phyloP scores from a whole-genome alignment of 2,888 invertebrate genomes.

The Drymonia ruficornis region DNA sequence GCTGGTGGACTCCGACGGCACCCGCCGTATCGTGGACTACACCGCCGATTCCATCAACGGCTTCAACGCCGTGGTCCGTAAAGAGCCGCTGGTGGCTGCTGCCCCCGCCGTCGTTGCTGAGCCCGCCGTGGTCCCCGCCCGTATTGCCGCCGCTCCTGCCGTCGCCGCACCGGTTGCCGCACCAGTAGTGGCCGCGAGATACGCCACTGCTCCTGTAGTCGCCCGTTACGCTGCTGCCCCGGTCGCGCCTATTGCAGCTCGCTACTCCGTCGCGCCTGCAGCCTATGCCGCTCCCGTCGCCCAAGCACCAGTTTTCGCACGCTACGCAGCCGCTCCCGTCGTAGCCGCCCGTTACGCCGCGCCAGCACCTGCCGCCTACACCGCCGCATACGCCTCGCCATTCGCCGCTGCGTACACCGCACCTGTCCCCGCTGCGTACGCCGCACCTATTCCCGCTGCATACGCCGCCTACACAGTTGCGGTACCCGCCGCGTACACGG shows the following conservation, averaged over 20 bases:
- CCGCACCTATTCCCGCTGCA: slow-evolving; percentile 30
- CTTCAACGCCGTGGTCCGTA: slow-evolving; percentile 68
- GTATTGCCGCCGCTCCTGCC: slow-evolving; percentile 49
- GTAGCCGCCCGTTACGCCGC: slow-evolving; percentile 12
- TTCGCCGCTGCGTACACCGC: slow-evolving; percentile 26
- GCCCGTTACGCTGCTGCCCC: slow-evolving; percentile 34
- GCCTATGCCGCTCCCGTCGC: slow-evolving; percentile 28
- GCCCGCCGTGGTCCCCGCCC: slow-evolving; percentile 51
- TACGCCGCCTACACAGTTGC: slow-evolving; percentile 41
- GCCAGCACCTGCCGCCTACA: slow-evolving; percentile 21
- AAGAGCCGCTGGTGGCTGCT: slow-evolving; percentile 55
- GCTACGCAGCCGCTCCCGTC: slow-evolving; percentile 15
- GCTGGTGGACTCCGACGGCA: slow-evolving; percentile 66
- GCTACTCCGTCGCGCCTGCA: slow-evolving; percentile 10
- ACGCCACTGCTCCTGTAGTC: slow-evolving; percentile 31
- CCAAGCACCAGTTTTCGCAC: slow-evolving; percentile 17
- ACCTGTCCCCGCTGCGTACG: slow-evolving; percentile 23
- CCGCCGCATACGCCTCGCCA: slow-evolving; percentile 40
- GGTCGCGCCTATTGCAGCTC: slow-evolving; percentile 17
- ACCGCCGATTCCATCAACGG: slow-evolving; percentile 66
- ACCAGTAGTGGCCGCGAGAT: slow-evolving; percentile 31
- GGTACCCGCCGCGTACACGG: slow-evolving; percentile 37
- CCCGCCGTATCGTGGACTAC: slow-evolving; percentile 66
- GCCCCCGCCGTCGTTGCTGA: slow-evolving; percentile 74
- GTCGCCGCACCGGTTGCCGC: slow-evolving; percentile 51